Percentiles rank a stretch among this genome's conserved stretches.
Evolutionary conservation across 2,113 vertebrate genomes (phyloP).

Genomic region (Abramis brama): DNA sequence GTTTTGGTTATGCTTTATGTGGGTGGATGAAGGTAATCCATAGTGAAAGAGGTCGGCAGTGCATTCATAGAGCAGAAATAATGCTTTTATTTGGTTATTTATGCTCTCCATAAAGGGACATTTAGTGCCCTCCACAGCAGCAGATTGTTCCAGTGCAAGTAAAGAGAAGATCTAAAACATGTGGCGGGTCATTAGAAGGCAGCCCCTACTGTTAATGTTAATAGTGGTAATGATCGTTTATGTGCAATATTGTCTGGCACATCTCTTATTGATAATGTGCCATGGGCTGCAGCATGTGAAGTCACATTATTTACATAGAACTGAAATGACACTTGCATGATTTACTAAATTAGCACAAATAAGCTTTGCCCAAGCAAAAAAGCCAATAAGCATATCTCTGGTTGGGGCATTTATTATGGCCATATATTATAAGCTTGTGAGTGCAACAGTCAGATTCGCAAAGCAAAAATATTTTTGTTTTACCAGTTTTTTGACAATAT

Average conservation of each 20-base stretch:
- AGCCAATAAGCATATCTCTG: background rate
- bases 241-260: background rate
- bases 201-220: conserved; percentile 15
- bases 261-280: conserved; percentile 14
- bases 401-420: background rate
- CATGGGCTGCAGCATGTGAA: conserved; percentile 11
- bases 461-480: background rate
- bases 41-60: conserved; percentile 60
- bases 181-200: conserved; percentile 33
- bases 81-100: conserved; percentile 83
- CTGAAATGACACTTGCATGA: background rate
- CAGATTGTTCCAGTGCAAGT: conserved; percentile 26
- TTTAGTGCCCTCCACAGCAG: conserved; percentile 46
- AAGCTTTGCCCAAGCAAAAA: conserved; percentile 1
- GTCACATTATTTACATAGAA: conserved; percentile 1
- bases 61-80: conserved; percentile 79
- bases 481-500: background rate
- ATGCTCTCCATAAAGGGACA: conserved; percentile 73
- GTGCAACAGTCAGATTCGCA: background rate
- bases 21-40: conserved; percentile 49
- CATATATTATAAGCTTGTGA: background rate
- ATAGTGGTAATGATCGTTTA: conserved; percentile 35
- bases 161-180: conserved; percentile 38
- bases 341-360: conserved; percentile 1
- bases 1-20: conserved; percentile 14